A percentile compares a stretch with the other conserved stretches of the same genome.
phyloP scores from a whole-genome alignment of 2,113 vertebrate species.

The Tragelaphus imberbis region DNA sequence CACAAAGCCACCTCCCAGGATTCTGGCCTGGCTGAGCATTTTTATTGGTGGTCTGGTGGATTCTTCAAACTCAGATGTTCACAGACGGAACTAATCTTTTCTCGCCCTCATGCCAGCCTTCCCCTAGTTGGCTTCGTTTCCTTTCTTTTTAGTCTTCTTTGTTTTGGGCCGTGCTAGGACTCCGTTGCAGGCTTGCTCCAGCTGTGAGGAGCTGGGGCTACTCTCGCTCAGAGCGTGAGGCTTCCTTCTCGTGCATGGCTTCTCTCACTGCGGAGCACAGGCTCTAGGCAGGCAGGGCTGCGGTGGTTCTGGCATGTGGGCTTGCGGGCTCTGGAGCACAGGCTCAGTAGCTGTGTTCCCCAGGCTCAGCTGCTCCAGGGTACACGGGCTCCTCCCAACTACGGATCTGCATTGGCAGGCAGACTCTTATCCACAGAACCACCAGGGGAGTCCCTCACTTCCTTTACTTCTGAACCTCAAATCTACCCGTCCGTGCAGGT shows the following conservation, averaged over 20 bases:
- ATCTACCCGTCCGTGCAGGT: background rate
- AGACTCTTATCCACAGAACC: too few species aligned
- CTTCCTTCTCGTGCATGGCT: background rate
- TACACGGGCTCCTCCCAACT: too few species aligned
- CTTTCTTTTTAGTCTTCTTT: background rate
- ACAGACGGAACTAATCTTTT: background rate
- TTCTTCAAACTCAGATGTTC: background rate
- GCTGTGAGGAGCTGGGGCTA: background rate
- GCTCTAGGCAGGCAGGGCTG: background rate
- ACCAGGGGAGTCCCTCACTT: too few species aligned
- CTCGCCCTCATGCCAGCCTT: background rate
- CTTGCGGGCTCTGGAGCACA: too few species aligned
- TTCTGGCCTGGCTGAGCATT: background rate
- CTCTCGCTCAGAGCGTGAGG: background rate
- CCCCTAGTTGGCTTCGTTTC: background rate
- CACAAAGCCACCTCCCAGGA: background rate
- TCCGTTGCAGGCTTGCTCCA: fast-evolving
- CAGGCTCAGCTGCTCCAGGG: too few species aligned
- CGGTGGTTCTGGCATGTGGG: fast-evolving
- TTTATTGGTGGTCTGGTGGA: background rate
- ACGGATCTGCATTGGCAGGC: too few species aligned
- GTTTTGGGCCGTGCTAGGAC: background rate
- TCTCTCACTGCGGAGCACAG: fast-evolving
- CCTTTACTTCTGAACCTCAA: background rate
- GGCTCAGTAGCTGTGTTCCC: too few species aligned